A percentile compares a stretch with the other conserved stretches of the same genome.
phyloP scores from a whole-genome alignment of 2,888 invertebrate species.

The Polia nebulosa region DNA sequence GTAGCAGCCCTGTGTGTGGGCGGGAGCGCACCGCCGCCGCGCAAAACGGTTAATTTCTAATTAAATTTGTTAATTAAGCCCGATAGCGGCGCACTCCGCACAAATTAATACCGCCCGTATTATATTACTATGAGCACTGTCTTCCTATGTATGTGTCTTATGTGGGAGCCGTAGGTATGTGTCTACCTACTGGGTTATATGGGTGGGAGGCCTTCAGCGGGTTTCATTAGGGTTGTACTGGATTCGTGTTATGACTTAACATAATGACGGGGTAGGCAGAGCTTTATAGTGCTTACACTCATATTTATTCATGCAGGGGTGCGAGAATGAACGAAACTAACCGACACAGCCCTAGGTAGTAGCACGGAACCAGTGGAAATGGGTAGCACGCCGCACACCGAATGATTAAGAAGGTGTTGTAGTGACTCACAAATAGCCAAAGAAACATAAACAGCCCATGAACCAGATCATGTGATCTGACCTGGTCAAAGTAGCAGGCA shows the following conservation, averaged over 20 bases:
- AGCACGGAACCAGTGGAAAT: no score
- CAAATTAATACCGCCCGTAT: constrained; percentile 85
- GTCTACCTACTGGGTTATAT: constrained; percentile 20
- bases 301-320: no score
- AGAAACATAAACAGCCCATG: no score
- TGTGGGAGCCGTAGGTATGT: constrained; percentile 3
- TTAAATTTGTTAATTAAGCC: constrained; percentile 92
- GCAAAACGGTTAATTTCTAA: constrained; percentile 91
- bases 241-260: constrained; percentile 7
- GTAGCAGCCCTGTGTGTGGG: constrained; percentile 73
- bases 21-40: constrained; percentile 72
- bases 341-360: no score
- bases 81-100: constrained; percentile 80
- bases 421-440: no score
- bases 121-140: constrained; percentile 72
- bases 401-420: no score
- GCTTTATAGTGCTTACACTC: background rate
- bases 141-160: constrained; percentile 53
- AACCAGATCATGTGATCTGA: no score
- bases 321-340: no score
- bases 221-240: constrained; percentile 2
- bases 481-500: no score
- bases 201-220: background rate
- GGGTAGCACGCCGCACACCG: no score
- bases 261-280: background rate